phyloP scores from a whole-genome alignment of 2,797 vertebrate species.

The Phylloscopus collybita region DNA sequence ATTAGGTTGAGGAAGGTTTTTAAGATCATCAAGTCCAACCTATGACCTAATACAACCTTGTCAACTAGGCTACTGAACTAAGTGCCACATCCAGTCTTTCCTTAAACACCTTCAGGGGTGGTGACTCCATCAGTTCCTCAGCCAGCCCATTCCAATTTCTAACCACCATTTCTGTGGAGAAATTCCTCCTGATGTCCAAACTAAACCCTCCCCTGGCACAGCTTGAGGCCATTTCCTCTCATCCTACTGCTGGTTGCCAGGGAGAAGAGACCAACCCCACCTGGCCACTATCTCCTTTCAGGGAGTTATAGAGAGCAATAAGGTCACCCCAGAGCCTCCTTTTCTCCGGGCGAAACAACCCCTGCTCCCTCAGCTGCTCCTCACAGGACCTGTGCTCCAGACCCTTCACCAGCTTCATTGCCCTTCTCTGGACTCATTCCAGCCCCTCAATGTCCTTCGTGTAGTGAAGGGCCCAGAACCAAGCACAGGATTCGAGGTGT shows the following conservation, averaged over 20 bases:
- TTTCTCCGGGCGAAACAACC: not conserved
- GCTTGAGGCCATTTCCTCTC: not conserved
- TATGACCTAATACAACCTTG: not conserved
- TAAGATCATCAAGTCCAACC: not conserved
- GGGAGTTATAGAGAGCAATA: accelerated
- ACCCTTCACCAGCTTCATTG: not conserved
- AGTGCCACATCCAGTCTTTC: not conserved
- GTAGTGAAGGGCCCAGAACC: not conserved
- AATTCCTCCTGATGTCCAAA: not conserved
- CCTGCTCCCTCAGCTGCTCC: not conserved
- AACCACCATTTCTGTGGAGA: not conserved
- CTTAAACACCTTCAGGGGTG: not conserved
- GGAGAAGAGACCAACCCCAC: not conserved
- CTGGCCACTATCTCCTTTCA: not conserved
- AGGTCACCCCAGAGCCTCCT: not conserved
- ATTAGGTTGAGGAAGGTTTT: not conserved
- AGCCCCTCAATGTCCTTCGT: not conserved
- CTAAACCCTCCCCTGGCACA: not conserved
- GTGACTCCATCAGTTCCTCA: not conserved
- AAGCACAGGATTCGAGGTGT: not conserved
- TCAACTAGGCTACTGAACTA: not conserved
- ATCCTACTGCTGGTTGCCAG: not conserved
- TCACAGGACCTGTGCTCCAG: not conserved
- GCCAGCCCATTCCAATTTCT: not conserved
- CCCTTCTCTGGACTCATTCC: not conserved